Evolutionary conservation across 2,888 invertebrate genomes (phyloP).

Genomic region (Lasioglossum calceatum): DNA sequence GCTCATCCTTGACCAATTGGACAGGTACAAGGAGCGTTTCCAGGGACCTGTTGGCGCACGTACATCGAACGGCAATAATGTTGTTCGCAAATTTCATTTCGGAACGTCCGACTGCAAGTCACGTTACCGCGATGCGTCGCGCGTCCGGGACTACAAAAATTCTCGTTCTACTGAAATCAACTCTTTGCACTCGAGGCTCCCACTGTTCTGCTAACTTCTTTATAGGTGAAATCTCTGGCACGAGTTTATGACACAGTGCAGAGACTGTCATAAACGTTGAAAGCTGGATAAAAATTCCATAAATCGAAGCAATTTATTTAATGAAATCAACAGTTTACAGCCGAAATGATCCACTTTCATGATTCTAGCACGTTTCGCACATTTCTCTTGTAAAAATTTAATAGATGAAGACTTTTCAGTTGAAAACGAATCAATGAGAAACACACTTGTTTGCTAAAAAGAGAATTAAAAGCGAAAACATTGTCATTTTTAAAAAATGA

Average conservation of each 20-base stretch:
- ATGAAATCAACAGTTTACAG: not conserved
- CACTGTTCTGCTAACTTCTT: not conserved
- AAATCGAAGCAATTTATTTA: not conserved
- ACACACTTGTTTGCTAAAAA: too few species aligned
- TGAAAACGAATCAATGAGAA: too few species aligned
- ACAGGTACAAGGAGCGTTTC: constrained; percentile 24
- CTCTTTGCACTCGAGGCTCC: not conserved
- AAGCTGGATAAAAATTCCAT: not conserved
- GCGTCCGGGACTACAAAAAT: not conserved
- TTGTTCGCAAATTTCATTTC: constrained; percentile 38
- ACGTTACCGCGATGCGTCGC: not conserved
- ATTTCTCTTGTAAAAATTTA: not conserved
- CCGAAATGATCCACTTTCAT: not conserved
- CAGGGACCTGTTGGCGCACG: constrained; percentile 38
- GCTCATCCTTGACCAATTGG: not conserved
- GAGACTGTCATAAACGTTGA: not conserved
- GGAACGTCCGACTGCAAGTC: not conserved
- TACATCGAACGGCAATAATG: constrained; percentile 22
- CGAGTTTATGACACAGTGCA: not conserved
- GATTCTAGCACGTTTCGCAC: not conserved
- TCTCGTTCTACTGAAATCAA: not conserved
- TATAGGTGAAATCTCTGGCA: not conserved
- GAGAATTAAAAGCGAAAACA: too few species aligned
- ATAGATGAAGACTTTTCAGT: too few species aligned
- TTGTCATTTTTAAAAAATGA: too few species aligned